A percentile compares a stretch with the other conserved stretches of the same genome.
Evolutionary conservation across 2,797 vertebrate genomes (phyloP).

Genomic region (Micromesistius poutassou): DNA sequence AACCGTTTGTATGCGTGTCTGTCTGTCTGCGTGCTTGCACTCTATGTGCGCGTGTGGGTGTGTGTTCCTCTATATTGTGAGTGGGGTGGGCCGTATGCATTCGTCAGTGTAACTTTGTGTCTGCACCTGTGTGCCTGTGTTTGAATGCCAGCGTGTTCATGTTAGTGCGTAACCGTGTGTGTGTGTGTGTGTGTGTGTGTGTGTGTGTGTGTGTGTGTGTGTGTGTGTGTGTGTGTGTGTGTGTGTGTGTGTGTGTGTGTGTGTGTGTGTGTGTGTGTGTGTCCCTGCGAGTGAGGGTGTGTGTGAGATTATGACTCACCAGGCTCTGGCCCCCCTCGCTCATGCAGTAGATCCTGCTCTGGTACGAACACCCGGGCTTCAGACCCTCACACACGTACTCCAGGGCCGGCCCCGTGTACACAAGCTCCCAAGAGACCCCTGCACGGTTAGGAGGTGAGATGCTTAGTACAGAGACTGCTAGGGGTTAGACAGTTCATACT

Average conservation of each 20-base stretch:
- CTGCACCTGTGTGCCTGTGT: not conserved
- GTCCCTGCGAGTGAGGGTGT: conserved; percentile 9
- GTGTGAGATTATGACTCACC: conserved; percentile 72
- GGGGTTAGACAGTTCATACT: too few species aligned
- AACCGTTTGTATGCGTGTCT: not conserved
- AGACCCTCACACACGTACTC: conserved; percentile 89
- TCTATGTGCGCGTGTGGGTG: too few species aligned
- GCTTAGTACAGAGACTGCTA: not conserved
- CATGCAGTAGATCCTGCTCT: conserved; percentile 84
- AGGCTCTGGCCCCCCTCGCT: conserved; percentile 93
- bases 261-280: conserved; percentile 9
- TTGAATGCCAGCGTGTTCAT: not conserved
- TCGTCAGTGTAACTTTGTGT: too few species aligned
- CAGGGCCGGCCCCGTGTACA: conserved; percentile 81
- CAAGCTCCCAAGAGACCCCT: conserved; percentile 87
- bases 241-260: not conserved
- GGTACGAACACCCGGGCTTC: conserved; percentile 87
- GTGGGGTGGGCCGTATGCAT: too few species aligned
- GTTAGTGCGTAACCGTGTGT: too few species aligned
- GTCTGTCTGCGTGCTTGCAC: too few species aligned
- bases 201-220: not conserved
- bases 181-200: not conserved
- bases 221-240: not conserved
- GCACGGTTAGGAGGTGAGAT: conserved; percentile 19
- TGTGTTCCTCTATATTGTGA: too few species aligned